Evolutionary conservation across 2,113 vertebrate genomes (phyloP).

Genomic region (Gallinago jamesoni): DNA sequence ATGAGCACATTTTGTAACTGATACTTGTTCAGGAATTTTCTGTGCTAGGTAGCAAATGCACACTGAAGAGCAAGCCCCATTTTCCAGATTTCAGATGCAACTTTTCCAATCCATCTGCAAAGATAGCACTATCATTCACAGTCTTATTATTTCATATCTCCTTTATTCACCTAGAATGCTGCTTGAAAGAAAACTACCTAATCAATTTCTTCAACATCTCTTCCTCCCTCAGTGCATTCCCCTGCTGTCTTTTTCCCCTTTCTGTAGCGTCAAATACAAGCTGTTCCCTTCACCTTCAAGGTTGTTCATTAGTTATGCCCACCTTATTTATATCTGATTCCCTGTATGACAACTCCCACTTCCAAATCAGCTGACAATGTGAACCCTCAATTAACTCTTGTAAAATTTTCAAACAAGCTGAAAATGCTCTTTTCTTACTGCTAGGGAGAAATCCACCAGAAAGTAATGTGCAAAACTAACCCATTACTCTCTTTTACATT

Average conservation of each 20-base stretch:
- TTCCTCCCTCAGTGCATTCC: neutral
- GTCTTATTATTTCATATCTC: neutral
- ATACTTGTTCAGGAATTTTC: neutral
- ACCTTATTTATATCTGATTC: neutral
- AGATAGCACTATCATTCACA: neutral
- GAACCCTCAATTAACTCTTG: slow-evolving; percentile 2
- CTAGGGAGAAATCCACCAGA: neutral
- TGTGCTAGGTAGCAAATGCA: neutral
- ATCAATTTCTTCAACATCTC: neutral
- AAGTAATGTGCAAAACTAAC: neutral
- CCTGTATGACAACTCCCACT: neutral
- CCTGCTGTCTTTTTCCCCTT: neutral
- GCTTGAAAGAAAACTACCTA: neutral
- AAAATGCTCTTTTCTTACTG: neutral
- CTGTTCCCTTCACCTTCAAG: neutral
- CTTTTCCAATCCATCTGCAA: neutral
- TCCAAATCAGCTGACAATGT: neutral
- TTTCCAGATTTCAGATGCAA: neutral
- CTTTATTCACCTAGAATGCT: rapidly evolving
- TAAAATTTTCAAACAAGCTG: slow-evolving; percentile 12
- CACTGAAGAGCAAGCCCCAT: neutral
- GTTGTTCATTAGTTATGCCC: neutral
- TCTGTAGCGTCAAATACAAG: neutral
- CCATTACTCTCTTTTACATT: neutral
- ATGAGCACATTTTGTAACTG: neutral